Evolutionary conservation across 2,113 vertebrate species (phyloP).

Genomic region (Electrona antarctica): DNA sequence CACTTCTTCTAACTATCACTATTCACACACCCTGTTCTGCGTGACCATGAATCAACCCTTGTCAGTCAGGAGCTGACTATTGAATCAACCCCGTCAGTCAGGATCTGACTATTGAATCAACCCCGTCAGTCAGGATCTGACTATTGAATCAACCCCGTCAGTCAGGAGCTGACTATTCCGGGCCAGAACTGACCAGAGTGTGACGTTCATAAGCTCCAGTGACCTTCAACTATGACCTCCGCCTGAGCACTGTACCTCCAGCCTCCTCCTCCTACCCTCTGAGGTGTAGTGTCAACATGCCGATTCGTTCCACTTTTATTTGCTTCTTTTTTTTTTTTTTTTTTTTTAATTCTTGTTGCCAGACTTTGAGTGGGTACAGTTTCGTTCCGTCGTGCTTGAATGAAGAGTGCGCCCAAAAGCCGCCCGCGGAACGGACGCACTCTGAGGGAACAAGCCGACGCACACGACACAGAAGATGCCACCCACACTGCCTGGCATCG

Average conservation of each 20-base stretch:
- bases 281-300: conserved; percentile 84
- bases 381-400: conserved; percentile 84
- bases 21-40: conserved; percentile 18
- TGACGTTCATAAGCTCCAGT: conserved; percentile 35
- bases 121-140: background rate
- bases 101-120: background rate
- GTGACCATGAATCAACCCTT: conserved; percentile 1
- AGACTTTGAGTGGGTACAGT: conserved; percentile 29
- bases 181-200: conserved; percentile 39
- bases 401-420: conserved; percentile 97
- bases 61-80: conserved; percentile 13
- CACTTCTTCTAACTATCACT: conserved; percentile 3
- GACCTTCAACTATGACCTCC: conserved; percentile 34
- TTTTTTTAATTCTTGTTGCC: conserved; percentile 43
- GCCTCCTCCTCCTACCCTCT: conserved; percentile 50
- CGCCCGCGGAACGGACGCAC: conserved; percentile 87
- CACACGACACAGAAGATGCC: conserved; percentile 65
- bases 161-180: conserved; percentile 18
- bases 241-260: conserved; percentile 49
- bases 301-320: conserved; percentile 67
- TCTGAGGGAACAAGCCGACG: conserved; percentile 87
- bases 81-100: background rate
- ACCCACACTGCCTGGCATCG: conserved; percentile 26
- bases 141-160: background rate
- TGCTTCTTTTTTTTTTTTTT: conserved; percentile 2